A percentile compares a stretch with the other conserved stretches of the same genome.
These are phyloP conservation scores for Gadopsis bispinosus DNA, from an alignment of 2,797 vertebrate genomes.

Conservation along the genomic window DNA sequence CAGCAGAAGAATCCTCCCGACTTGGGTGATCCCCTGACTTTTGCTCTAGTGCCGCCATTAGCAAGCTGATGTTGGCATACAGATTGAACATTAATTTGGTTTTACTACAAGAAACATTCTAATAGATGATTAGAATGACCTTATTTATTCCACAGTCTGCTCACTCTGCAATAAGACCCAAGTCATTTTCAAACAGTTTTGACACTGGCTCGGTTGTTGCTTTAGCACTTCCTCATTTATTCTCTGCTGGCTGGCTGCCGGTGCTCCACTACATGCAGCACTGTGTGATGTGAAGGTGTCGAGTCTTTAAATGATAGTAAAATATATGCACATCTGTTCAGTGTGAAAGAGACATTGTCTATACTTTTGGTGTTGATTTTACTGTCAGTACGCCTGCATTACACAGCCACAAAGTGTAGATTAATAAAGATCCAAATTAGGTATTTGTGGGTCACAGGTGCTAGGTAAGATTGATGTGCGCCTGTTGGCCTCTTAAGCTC, in stretches of 20 bases:
- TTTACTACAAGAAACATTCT: not conserved
- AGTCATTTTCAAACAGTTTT: slow-evolving; percentile 1
- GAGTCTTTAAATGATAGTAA: not conserved
- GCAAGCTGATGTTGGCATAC: not conserved
- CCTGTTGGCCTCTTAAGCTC: slow-evolving; percentile 50
- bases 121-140: not conserved
- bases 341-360: not conserved
- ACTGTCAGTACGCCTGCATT: not conserved
- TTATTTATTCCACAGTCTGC: not conserved
- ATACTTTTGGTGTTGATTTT: not conserved
- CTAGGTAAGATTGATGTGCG: slow-evolving; percentile 30
- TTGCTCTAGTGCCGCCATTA: not conserved
- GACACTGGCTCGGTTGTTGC: not conserved
- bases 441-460: not conserved
- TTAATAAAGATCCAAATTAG: not conserved
- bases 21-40: not conserved
- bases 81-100: not conserved
- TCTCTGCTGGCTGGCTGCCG: slow-evolving; percentile 3
- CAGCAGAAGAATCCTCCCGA: not conserved
- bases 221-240: slow-evolving; percentile 41
- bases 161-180: slow-evolving; percentile 6
- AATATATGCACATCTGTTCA: not conserved
- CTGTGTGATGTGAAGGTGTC: slow-evolving; percentile 14
- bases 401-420: not conserved
- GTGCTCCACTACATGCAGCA: not conserved